Base-by-base conservation (phyloP, 2,888 invertebrate genomes). In the Drosophila tanythrix region DNA sequence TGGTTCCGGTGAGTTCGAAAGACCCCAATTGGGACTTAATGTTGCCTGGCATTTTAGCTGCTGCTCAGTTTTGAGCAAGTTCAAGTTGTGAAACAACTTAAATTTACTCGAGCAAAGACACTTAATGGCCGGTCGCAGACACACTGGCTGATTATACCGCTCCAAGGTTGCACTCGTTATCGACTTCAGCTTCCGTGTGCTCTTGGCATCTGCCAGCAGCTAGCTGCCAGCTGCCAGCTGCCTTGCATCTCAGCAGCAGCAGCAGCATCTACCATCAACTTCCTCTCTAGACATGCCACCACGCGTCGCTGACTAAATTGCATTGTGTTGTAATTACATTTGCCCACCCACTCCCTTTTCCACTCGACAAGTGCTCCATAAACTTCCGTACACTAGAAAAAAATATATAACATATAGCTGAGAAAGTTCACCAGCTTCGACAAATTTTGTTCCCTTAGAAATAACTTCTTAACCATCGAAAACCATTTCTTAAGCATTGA, bases 1-100 rank as follows among this genome's bases (percentile, higher is more conserved):
- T 97, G 86, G 97, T 97, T 78, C 97, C 97, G 93, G 97, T 97
- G 84, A 93, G 93, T 29, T 38, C 40, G 11, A 46, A 46, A 46
- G 46, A 46, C 6, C 46, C 46, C 46, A 25, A 46, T 15, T 46
- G 46, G 46, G 46, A 46, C 46, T 46, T 18, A 10, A n/a, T 56
- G 27, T 25, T 27, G 18, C 36, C 11, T 18, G 69, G 55, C 53
- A 51, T 68, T 75, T 69, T 64, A 60, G 66, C 48, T n/a, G 25
- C 35, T 51, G 56, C 38, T 31, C 33, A 21, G n/a, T 57, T 43
- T 60, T 56, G 10, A 46, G 18, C 40, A 61, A 46, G 35, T 55
- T 58, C 27, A 29, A n/a, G 36, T 52, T 64, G 38, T 33, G 69
- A 70, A 68, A 51, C 71, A 74, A 79, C 84, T 88, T 85, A 76